phyloP scores from a whole-genome alignment of 2,113 vertebrate genomes.

The Leuciscus idus region DNA sequence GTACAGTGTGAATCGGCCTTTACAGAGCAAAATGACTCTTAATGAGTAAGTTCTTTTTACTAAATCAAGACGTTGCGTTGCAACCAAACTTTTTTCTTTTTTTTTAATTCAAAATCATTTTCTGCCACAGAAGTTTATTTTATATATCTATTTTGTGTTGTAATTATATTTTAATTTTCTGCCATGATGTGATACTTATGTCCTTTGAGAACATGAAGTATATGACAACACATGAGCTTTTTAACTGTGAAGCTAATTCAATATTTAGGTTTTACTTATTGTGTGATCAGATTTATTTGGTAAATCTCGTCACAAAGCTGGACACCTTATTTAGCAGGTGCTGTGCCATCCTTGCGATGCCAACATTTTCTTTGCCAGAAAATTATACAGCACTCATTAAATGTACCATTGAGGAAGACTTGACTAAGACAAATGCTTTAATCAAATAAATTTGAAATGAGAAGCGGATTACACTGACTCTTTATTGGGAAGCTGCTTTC shows the following conservation, averaged over 20 bases:
- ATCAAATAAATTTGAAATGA: conserved; percentile 51
- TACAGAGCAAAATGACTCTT: background rate
- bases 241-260: background rate
- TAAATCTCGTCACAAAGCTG: conserved; percentile 38
- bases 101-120: background rate
- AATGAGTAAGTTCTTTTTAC: background rate
- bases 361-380: conserved; percentile 35
- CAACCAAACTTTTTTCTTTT: background rate
- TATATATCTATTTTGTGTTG: background rate
- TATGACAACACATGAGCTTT: conserved; percentile 4
- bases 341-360: background rate
- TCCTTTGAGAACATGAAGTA: conserved; percentile 8
- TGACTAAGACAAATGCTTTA: conserved; percentile 55
- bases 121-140: background rate
- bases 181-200: conserved; percentile 10
- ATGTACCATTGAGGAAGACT: conserved; percentile 41
- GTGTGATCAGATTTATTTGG: background rate
- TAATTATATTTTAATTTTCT: conserved; percentile 24
- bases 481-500: conserved; percentile 45
- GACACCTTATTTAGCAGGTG: conserved; percentile 15
- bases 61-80: background rate
- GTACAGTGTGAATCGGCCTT: too few relatives aligned
- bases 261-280: background rate
- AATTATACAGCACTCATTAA: conserved; percentile 56
- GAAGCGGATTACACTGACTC: conserved; percentile 45